A percentile compares a stretch with the other conserved stretches of the same genome.
Conservation (phyloP, 2,797 vertebrate genomes). For the Pseudotriccus pelzelni region DNA sequence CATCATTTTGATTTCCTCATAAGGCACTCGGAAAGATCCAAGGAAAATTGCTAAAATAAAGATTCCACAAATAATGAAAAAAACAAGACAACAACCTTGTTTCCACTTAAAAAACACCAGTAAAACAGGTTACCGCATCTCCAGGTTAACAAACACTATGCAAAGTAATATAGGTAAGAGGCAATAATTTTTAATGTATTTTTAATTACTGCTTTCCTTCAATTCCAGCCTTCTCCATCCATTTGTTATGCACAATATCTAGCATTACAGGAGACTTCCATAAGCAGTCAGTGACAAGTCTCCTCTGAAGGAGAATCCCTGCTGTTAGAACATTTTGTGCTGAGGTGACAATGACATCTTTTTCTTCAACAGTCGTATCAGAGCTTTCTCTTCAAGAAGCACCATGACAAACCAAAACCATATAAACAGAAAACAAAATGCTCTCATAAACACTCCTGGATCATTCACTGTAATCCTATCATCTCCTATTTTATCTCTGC, state of each 20-base stretch:
- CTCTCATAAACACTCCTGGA: background rate
- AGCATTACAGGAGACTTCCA: background rate
- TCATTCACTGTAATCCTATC: background rate
- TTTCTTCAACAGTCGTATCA: background rate
- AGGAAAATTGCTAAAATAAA: constrained; percentile 89
- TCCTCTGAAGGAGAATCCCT: background rate
- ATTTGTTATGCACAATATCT: background rate
- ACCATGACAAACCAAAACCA: background rate
- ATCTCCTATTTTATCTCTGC: background rate
- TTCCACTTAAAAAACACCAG: background rate
- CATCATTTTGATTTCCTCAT: constrained; percentile 91
- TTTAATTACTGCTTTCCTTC: background rate
- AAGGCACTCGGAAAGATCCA: constrained; percentile 94
- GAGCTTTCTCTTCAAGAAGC: background rate
- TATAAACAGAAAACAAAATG: background rate
- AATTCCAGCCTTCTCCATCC: background rate
- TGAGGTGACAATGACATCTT: background rate
- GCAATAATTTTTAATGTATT: background rate
- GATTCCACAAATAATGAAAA: constrained; percentile 4
- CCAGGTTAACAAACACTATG: background rate
- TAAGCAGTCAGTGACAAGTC: background rate
- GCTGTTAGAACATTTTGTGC: background rate
- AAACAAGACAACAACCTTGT: background rate
- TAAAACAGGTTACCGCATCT: background rate
- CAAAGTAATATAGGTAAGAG: background rate